A percentile compares a stretch with the other conserved stretches of the same genome.
Evolutionary conservation across 2,113 vertebrate genomes (phyloP).

Genomic region (Amblyopsis rosae): DNA sequence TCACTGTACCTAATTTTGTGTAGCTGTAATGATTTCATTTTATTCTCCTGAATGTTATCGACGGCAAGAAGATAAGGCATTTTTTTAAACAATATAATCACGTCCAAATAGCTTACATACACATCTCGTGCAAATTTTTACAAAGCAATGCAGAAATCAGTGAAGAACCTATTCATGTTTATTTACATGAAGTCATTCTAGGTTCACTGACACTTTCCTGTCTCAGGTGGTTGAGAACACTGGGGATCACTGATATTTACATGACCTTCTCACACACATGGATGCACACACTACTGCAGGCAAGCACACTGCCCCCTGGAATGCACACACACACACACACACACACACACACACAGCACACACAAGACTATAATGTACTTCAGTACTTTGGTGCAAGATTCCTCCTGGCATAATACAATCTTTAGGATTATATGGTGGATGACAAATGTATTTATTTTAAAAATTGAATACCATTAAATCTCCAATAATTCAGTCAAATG

Average conservation of each 20-base stretch:
- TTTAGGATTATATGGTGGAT: background rate
- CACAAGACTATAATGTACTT: background rate
- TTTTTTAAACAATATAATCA: constrained; percentile 18
- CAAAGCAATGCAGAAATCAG: constrained; percentile 20
- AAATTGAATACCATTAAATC: no score
- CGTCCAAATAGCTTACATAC: constrained; percentile 24
- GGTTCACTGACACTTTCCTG: constrained; percentile 38
- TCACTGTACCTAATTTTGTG: constrained; percentile 57
- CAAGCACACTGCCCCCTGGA: background rate
- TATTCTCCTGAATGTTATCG: constrained; percentile 27
- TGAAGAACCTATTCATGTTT: constrained; percentile 20
- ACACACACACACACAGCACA: constrained; percentile 3
- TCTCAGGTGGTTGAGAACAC: constrained; percentile 37
- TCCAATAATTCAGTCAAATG: no score
- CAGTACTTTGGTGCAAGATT: background rate
- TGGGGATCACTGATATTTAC: constrained; percentile 34
- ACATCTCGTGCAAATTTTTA: background rate
- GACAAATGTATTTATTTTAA: no score
- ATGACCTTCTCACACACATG: constrained; percentile 13
- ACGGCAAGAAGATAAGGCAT: background rate
- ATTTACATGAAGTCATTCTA: constrained; percentile 46
- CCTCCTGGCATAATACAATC: background rate
- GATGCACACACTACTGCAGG: background rate
- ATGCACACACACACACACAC: background rate
- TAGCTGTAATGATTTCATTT: constrained; percentile 31